These are phyloP conservation scores for Sebastes dallii DNA, from an alignment of 2,797 vertebrate genomes.

Conservation along the genomic window DNA sequence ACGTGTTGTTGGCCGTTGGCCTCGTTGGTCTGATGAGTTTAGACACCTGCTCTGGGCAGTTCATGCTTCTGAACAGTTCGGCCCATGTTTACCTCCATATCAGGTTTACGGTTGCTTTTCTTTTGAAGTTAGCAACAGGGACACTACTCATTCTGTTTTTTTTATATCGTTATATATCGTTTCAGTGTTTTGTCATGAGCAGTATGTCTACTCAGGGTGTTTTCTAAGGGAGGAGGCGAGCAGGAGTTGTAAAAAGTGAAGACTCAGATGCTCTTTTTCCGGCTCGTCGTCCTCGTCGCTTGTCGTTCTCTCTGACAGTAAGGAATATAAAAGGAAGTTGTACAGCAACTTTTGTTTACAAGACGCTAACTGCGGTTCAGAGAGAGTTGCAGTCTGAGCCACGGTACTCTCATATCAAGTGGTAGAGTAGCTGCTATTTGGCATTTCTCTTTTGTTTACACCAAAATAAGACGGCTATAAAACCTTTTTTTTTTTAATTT, in stretches of 20 bases:
- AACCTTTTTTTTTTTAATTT: background rate
- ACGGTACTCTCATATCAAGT: background rate
- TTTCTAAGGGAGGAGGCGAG: background rate
- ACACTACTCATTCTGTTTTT: background rate
- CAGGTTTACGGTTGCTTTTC: background rate
- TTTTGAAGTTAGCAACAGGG: background rate
- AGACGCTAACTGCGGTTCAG: background rate
- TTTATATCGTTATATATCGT: background rate
- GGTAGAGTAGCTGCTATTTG: slow-evolving; percentile 10
- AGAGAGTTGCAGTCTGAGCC: slow-evolving; percentile 16
- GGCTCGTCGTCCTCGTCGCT: slow-evolving; percentile 1
- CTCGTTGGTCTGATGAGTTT: background rate
- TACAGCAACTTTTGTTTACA: slow-evolving; percentile 28
- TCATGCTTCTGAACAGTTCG: background rate
- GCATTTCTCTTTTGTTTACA: slow-evolving; percentile 1
- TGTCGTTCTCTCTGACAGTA: background rate
- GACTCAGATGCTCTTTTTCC: background rate
- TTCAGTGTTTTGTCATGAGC: background rate
- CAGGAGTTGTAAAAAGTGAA: background rate
- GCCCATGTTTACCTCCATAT: slow-evolving; percentile 7
- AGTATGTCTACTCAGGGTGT: slow-evolving; percentile 17
- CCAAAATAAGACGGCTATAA: background rate
- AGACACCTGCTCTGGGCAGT: background rate
- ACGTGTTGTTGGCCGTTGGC: background rate
- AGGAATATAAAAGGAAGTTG: slow-evolving; percentile 7